Base-by-base conservation (phyloP, 2,113 vertebrate genomes). In the Bucco capensis region DNA sequence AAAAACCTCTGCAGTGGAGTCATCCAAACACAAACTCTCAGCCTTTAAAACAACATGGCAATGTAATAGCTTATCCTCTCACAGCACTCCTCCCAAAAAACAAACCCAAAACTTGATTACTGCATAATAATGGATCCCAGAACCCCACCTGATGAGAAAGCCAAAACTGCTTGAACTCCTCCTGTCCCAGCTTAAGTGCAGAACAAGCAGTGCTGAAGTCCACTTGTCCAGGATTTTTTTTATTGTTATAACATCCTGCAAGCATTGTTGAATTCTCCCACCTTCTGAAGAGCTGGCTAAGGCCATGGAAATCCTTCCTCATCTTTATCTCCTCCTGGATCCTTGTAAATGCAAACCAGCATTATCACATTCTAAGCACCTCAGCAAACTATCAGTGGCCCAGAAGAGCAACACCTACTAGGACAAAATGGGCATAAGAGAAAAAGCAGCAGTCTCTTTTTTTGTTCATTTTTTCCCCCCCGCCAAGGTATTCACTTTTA, bases 121-220 rank as follows among this genome's bases (percentile, higher is more conserved):
- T 79, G 71, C 91, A 86, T 61, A 93, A 91, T 95, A 97, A 96
- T 88, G 92, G 79, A 94, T 88, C 73, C 93, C 93, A 97, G 92
- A 25, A 85, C 72, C 71, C 60, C 27, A 86, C 53, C 53, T 28
- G 30, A 73, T 2, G 6, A 94, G 83, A 73, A 13, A 5, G 35
- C 86, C 95, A 97, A 95, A 89, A 92, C 62, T 88, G 30, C 90
- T 80, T 85, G 46, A 73, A 92, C 61, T 92, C 95, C 87, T 95
- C 74, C 67, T 82, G 50, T 54, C 53, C 75, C 92, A 95, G 96
- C 94, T 92, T 92, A 91, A 92, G 51, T 94, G 42, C 58, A 86
- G 89, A 83, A 83, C 78, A 92, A 94, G 81, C 78, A 94, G 30
- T 84, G 50, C 50, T 93, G 24, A 87, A 94, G 80, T 94, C 83